Evolutionary conservation across 2,888 invertebrate species (phyloP).

Genomic region (Leptogaster cylindrica): DNA sequence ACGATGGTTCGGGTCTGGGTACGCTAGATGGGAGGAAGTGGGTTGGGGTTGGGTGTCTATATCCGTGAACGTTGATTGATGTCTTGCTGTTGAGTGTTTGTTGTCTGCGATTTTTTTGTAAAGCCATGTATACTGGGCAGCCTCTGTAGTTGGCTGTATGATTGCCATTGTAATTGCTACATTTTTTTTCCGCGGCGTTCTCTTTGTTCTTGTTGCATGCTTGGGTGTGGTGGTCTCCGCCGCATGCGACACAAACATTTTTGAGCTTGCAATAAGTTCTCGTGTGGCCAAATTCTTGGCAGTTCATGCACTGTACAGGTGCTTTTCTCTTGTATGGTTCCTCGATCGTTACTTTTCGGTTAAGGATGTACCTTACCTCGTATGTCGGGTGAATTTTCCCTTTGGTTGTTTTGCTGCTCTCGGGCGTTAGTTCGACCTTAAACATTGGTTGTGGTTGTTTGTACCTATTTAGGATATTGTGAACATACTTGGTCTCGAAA

Average conservation of each 20-base stretch:
- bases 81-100: not conserved
- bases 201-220: not conserved
- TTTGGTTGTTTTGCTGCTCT: not conserved
- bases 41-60: not conserved
- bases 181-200: not conserved
- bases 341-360: not conserved
- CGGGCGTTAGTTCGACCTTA: constrained; percentile 7
- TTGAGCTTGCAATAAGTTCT: constrained; percentile 3
- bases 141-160: constrained; percentile 9
- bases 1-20: no score
- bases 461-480: constrained; percentile 1
- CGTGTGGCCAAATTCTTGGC: constrained; percentile 10
- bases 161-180: constrained; percentile 4
- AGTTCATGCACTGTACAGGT: not conserved
- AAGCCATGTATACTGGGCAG: constrained; percentile 1
- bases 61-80: not conserved
- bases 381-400: constrained; percentile 4
- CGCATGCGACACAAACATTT: constrained; percentile 3
- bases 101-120: not conserved
- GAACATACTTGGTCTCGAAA: not conserved
- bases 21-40: no score
- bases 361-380: constrained; percentile 5
- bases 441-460: constrained; percentile 12
- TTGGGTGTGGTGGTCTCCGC: not conserved
- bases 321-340: constrained; percentile 5